Evolutionary conservation across 2,797 vertebrate species (phyloP), one percentile per base, ranked within the genome.

Genomic region (Sciurus vulgaris): DNA sequence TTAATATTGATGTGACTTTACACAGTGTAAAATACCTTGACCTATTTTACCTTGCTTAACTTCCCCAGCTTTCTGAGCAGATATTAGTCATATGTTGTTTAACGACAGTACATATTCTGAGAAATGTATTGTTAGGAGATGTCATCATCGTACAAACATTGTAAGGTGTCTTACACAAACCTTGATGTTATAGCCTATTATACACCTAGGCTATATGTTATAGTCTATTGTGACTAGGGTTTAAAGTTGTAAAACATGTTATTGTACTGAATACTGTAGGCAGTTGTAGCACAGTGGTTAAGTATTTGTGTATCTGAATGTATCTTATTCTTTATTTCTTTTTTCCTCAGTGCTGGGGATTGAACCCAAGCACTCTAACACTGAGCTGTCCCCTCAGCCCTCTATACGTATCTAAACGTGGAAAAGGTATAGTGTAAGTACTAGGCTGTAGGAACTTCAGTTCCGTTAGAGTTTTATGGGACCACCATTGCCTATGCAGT

Each of bases 61-160:
- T 51, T 87, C 73, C n/a, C 15, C 61, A 77, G 74, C 28, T 89
- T 56, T 96, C 63, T 76, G 59, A 87, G 73, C 30, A 92, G 24
- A 4, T 92, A 10, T 81, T 87, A 63, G 65, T 93, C 18, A 72
- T 87, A 28, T 70, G 41, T 86, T n/a, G 49, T 17, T 38, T 69
- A 81, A 28, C 38, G n/a, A 8, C 26, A 41, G 18, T n/a, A 73
- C 30, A n/a, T 24, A 20, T 72, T 87, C n/a, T 93, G 18, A 38
- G 54, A 81, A 61, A 51, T 81, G 33, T 20, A 28, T 30, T 30
- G 8, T 35, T 38, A 72, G 33, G 41, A 8, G 15, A 28, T 72
- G 49, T 79, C 17, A 51, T 79, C 74, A n/a, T 49, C 59, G 56
- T 35, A 28, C n/a, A 59, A 93, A 81, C 41, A 61, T 59, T 10